phyloP scores from a whole-genome alignment of 2,888 invertebrate genomes.

The Drosophila austrosaltans region DNA sequence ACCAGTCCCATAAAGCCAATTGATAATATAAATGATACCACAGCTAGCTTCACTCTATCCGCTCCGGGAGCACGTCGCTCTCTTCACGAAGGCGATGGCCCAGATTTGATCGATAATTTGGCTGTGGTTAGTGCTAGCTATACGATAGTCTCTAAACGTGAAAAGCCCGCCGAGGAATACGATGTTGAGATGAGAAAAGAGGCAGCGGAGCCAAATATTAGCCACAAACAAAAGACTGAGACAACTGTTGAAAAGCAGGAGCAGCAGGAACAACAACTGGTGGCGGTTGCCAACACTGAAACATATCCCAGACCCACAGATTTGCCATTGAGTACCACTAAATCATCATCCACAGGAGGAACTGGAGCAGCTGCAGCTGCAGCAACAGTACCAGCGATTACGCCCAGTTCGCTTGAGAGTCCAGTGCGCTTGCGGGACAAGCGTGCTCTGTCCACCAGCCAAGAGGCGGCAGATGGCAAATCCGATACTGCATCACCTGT shows the following conservation, averaged over 20 bases:
- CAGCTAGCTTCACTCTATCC: conserved; percentile 79
- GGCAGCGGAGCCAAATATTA: conserved; percentile 23
- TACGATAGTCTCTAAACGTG: conserved; percentile 76
- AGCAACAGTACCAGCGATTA: conserved; percentile 45
- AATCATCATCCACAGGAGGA: conserved; percentile 20
- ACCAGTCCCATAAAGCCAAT: conserved; percentile 23
- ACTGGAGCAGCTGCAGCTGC: conserved; percentile 27
- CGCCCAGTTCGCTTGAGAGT: conserved; percentile 81
- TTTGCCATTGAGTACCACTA: conserved; percentile 41
- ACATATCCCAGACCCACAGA: conserved; percentile 57
- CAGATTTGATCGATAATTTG: conserved; percentile 34
- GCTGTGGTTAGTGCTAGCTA: conserved; percentile 77
- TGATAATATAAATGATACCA: conserved; percentile 61
- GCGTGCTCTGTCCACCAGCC: conserved; percentile 73
- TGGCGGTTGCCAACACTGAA: conserved; percentile 2
- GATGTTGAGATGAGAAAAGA: conserved; percentile 16
- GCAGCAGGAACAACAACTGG: conserved; percentile 13
- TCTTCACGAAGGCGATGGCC: conserved; percentile 19
- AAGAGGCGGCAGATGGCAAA: conserved; percentile 59
- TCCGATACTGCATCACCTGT: conserved; percentile 64
- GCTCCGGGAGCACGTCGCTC: conserved; percentile 52
- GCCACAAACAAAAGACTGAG: conserved; percentile 70
- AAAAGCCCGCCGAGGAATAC: conserved; percentile 49
- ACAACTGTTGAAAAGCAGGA: conserved; percentile 13
- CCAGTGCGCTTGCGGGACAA: conserved; percentile 82